Base-by-base conservation (phyloP, 2,888 invertebrate species). In the Leucophenga montana region DNA sequence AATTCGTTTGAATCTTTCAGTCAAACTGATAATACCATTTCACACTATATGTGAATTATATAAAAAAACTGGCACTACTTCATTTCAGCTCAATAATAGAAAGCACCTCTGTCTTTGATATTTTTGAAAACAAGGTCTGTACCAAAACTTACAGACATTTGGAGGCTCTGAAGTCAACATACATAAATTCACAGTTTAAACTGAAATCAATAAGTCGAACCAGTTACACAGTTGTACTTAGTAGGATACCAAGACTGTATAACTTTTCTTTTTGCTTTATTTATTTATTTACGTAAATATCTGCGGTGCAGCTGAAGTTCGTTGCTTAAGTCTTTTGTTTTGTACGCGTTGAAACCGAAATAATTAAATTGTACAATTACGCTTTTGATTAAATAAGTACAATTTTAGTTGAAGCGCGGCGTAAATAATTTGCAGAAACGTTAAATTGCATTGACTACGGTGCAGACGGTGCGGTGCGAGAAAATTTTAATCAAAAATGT, bases 401-500 rank as follows among this genome's bases (percentile, higher is more conserved):
- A 59, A 59, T 59, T 59, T 59, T 33, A 50, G 57, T 31, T 14
- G 27, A 5, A 22, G 9, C 2, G 27, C 59, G 16, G 13, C n/a
- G 27, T n/a, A 14, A 59, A 59, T 33, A n/a, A 31, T 59, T 31
- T 33, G 13, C 22, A 14, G 16, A 14, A 59, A 57, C 27, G 46
- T 57, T 46, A 62, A 39, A 13, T 22, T 54, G 44, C 31, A 56
- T 1, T 5, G 39, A 39, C 39, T 1, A 14, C 2, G 14, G 14
- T 9, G 33, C 66, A 4, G 31, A 14, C 18, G 67, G 73, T 75
- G 79, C 81, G 80, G 73, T 76, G 27, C 27, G 27, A 27, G 27
- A 75, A 74, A 77, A 80, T 77, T 74, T 80, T 80, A 83, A 83
- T 83, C 80, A 79, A 79, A 66, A 66, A 78, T 72, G 56, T 13